Base-by-base conservation (phyloP, 2,797 vertebrate genomes). In the Urophycis tenuis region DNA sequence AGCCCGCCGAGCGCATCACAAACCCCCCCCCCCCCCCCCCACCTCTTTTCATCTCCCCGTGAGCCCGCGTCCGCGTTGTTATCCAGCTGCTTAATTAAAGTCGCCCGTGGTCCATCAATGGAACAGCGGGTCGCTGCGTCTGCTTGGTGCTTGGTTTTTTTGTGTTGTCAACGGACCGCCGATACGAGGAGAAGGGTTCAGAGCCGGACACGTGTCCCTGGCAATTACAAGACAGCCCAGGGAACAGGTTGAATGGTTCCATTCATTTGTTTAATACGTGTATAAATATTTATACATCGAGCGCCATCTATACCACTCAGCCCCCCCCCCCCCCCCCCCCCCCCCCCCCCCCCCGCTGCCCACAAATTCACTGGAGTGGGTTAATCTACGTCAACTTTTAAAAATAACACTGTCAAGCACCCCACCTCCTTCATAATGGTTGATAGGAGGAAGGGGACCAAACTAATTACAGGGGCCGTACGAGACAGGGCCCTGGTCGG, bases 51-150 rank as follows among this genome's bases (percentile, higher is more conserved):
- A 83, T 80, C 78, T 31, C 7, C 77, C 7, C 73, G n/a, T 32
- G 60, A 78, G 82, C 73, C 77, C 69, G 71, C 77, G 49, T 53
- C 49, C 8, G 49, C 49, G 8, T 22, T 53, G 9, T 88, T 79
- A 87, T 84, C 83, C 78, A 15, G 74, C 79, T 80, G 85, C 86
- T 88, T 88, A 88, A 85, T 89, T 85, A 87, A 87, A 89, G 34
- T 75, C 71, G 32, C 78, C 76, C 82, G 0, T 39, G 22, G 84
- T 82, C 85, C 77, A 86, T 85, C 86, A 90, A 76, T 75, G 79
- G 82, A 88, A 81, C 90, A 72, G 74, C 69, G 3, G 60, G 6
- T 3, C 22, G n/a, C 60, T n/a, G 5, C 29, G 60, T 67, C 22
- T 5, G 22, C 60, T n/a, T 29, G 60, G 60, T 67, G 5, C 6